Percentiles rank a stretch among this genome's conserved stretches.
Evolutionary conservation across 1,140 invertebrate species (phyloP).

Genomic region (Apis cerana): DNA sequence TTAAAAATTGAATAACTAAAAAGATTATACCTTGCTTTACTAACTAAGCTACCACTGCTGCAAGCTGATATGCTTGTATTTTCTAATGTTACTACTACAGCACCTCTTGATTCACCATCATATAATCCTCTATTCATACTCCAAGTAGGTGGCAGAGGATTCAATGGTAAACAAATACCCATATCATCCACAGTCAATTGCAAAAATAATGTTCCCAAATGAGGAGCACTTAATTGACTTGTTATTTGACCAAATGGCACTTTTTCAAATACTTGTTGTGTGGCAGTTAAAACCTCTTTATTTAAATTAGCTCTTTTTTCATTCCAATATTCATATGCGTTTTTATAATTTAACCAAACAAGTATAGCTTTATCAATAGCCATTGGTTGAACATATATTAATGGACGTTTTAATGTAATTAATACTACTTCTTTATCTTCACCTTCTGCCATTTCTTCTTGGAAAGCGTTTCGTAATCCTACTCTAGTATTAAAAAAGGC

Average conservation of each 20-base stretch:
- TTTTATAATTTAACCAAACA: constrained; percentile 99
- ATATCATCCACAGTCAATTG: constrained; percentile 98
- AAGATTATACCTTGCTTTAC: constrained; percentile 83
- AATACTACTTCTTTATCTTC: constrained; percentile 97
- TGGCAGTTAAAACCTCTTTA: constrained; percentile 92
- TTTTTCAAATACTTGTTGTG: constrained; percentile 89
- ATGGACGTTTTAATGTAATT: constrained; percentile 93
- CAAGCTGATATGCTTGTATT: constrained; percentile 95
- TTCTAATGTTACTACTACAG: constrained; percentile 96
- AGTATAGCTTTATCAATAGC: constrained; percentile 98
- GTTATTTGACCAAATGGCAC: constrained; percentile 90
- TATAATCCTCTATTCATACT: constrained; percentile 84
- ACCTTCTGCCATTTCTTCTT: constrained; percentile 94
- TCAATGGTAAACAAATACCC: constrained; percentile 96
- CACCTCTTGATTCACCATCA: constrained; percentile 91
- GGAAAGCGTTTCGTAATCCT: constrained; percentile 90
- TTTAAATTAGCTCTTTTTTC: constrained; percentile 95
- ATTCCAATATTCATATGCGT: constrained; percentile 99
- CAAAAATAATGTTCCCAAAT: constrained; percentile 94
- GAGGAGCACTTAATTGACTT: constrained; percentile 86
- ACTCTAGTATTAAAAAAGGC: constrained; percentile 98
- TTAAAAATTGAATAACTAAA: neutral
- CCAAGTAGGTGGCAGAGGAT: constrained; percentile 88
- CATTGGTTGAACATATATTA: constrained; percentile 97
- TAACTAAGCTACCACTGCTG: constrained; percentile 88